Evolutionary conservation across 2,113 vertebrate species (phyloP), one percentile per base, ranked within the genome.

Genomic region (Petroica traversi): DNA sequence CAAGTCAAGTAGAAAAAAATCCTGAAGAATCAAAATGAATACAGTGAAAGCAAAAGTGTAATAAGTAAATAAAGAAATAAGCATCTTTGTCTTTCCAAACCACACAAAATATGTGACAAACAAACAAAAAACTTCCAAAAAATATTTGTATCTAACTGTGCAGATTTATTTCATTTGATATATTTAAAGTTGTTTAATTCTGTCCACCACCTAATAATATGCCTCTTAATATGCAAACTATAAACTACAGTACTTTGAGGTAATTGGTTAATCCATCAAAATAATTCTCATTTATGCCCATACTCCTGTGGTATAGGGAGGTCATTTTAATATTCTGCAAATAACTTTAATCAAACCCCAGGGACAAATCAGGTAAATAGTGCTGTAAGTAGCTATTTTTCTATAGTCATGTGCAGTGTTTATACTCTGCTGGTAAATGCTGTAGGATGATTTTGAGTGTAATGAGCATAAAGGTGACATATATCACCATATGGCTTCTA

Each of bases 221-320:
- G 33, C 10, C 63, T 93, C 72, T 94, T 97, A 95, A 93, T 95
- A 92, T 73, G 38, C 45, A 92, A 68, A 76, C 48, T 85, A 89
- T 89, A 90, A 97, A 66, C 48, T 63, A 83, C 31, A 61, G 58
- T 91, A 73, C 46, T 96, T 94, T 80, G 48, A 51, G 57, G 63
- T 97, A 97, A 96, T 95, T 95, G 75, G 66, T 77, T 95, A 96
- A 97, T 97, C 91, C 96, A 77, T 97, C 93, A 97, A 96, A 94
- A 72, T 33, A 87, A 89, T 83, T 96, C 84, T 96, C 55, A 84
- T 92, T 91, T 93, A 82, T 95, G 88, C 38, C 18, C 66, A 85
- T 45, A 66, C 14, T 93, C 25, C 58, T 3, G 45, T 94, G 84
- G 83, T 89, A 57, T 52, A 95, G n/a, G 48, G 77, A 96, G 87